Evolutionary conservation across 2,113 vertebrate species (phyloP), one percentile per base, ranked within the genome.

Genomic region (Trochalopteron elliotii): DNA sequence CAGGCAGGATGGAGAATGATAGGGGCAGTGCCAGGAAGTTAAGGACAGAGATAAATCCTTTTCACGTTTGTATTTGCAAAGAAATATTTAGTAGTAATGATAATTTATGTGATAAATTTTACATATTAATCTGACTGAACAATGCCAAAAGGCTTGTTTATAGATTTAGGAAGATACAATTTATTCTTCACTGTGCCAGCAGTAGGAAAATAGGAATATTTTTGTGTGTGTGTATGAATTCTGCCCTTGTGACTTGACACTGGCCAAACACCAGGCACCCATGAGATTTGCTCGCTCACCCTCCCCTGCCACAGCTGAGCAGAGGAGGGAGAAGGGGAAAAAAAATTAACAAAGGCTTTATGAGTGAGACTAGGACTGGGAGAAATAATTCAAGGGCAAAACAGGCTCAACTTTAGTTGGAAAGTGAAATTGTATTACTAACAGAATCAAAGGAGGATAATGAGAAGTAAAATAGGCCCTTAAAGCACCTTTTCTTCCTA

Each of bases 221-320:
- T 28, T 2, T 22, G 2, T n/a, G 17, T n/a, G 15, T 65, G 40
- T 55, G 30, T 35, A 33, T 49, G 30, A 50, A 35, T 23, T 30
- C 9, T 53, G 9, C 15, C 24, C 25, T 44, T 10, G 7, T 65
- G 9, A 24, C 53, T 53, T 44, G 31, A 30, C 31, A 53, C 14
- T 35, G 60, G 31, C 49, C 37, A 2, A 44, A 28, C 3, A 7
- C 33, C 49, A 35, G 49, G 60, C 15, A 55, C 19, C 25, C 24
- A 19, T 3, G 7, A 35, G 60, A 44, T 5, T 9, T 2, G 4
- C 15, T 65, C 0, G 0, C 15, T 53, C 39, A 53, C 15, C 9
- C 25, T 79, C 39, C 14, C 15, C 31, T 64, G 37, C 14, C 6
- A 9, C 19, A 30, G 5, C 25, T 79, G 20, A 31, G 31, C 31